A percentile compares a stretch with the other conserved stretches of the same genome.
These are phyloP conservation scores for Nixonia krombeini DNA, from an alignment of 1,140 invertebrate genomes.

Conservation along the genomic window DNA sequence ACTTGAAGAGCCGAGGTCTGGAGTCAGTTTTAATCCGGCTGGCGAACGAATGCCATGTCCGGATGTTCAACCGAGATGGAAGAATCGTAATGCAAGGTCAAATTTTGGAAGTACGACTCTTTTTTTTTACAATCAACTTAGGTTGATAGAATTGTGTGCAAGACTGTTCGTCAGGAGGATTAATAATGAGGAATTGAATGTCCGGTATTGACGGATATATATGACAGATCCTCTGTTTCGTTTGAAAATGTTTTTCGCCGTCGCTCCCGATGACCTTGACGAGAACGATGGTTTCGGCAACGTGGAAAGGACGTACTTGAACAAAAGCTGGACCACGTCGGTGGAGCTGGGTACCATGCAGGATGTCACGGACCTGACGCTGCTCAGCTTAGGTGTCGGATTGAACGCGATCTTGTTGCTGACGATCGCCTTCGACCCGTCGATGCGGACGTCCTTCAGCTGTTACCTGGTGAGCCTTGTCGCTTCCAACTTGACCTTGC, in stretches of 20 bases:
- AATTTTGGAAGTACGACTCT: not conserved
- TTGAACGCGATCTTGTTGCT: slow-evolving; percentile 45
- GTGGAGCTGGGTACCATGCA: not conserved
- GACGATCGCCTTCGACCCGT: slow-evolving; percentile 26
- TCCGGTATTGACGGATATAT: too few species aligned
- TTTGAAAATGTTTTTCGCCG: too few species aligned
- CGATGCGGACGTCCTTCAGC: slow-evolving; percentile 39
- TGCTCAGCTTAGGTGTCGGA: slow-evolving; percentile 33
- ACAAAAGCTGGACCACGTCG: not conserved
- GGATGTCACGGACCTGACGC: slow-evolving; percentile 19
- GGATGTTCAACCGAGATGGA: not conserved
- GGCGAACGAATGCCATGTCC: not conserved
- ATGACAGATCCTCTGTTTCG: too few species aligned
- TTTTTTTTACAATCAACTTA: too few species aligned
- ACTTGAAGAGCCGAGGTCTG: slow-evolving; percentile 1
- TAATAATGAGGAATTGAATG: too few species aligned
- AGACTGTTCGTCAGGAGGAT: too few species aligned
- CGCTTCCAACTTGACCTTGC: slow-evolving; percentile 52
- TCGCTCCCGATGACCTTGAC: too few species aligned
- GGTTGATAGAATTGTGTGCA: too few species aligned
- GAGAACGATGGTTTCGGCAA: too few species aligned
- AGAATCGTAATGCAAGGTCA: not conserved
- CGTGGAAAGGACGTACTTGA: not conserved
- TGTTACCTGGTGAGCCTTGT: slow-evolving; percentile 56
- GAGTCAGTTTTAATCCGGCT: slow-evolving; percentile 17